Conservation (phyloP, 1,140 invertebrate genomes). For the Pygmarrhopalites habei region DNA sequence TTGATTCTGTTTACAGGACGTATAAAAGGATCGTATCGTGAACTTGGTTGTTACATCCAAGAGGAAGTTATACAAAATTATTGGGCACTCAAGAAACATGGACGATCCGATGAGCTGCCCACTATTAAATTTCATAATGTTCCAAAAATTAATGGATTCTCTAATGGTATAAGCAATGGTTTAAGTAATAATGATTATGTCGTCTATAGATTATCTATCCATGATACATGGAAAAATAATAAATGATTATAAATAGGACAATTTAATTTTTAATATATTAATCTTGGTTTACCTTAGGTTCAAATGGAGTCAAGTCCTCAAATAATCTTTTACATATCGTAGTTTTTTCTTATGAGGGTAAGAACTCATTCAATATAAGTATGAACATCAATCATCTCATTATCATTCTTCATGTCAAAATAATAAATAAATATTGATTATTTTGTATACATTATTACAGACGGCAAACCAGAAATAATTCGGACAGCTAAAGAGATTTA, state of each 20-base stretch:
- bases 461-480: constrained; percentile 29
- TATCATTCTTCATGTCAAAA: no score
- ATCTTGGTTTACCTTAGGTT: no score
- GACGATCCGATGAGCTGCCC: constrained; percentile 10
- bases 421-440: no score
- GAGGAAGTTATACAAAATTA: constrained; percentile 32
- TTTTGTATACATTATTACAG: no score
- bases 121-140: constrained; percentile 31
- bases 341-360: constrained; percentile 24
- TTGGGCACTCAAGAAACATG: constrained; percentile 24
- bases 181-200: no score
- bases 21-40: constrained; percentile 20
- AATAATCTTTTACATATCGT: constrained; percentile 21
- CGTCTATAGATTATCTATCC: no score
- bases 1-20: constrained; percentile 21
- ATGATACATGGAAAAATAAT: no score
- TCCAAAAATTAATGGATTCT: constrained; percentile 15
- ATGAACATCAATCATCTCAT: no score
- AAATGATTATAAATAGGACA: no score
- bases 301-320: constrained; percentile 15
- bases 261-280: no score
- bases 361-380: no score
- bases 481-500: constrained; percentile 20
- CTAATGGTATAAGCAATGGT: constrained; percentile 18
- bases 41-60: constrained; percentile 25